Conservation (phyloP, 2,888 invertebrate species). For the Stenichneumon culpator region DNA sequence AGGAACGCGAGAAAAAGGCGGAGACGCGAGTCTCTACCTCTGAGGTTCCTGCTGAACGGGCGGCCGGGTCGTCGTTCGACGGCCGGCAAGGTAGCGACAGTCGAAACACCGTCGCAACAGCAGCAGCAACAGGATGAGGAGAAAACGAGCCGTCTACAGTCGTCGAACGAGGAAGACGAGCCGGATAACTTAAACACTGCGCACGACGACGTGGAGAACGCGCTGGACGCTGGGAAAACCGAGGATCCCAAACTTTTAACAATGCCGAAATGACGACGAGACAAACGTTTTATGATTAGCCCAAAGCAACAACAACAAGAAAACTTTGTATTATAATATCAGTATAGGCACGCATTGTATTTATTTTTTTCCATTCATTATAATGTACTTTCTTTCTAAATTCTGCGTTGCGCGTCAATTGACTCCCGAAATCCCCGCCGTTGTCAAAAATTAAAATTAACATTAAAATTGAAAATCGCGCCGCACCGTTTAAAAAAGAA, state of each 20-base stretch:
- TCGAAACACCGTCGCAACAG: conserved; percentile 57
- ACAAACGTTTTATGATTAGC: conserved; percentile 67
- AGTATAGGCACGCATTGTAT: conserved; percentile 82
- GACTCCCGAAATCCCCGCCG: conserved; percentile 17
- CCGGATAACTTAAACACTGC: conserved; percentile 73
- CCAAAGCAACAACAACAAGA: conserved; percentile 46
- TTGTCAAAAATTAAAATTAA: too few relatives aligned
- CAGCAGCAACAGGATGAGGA: conserved; percentile 66
- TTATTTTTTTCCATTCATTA: conserved; percentile 82
- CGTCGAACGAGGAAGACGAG: conserved; percentile 72
- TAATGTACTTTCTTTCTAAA: conserved; percentile 79
- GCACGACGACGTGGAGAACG: conserved; percentile 69
- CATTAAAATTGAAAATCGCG: not conserved
- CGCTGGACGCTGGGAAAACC: conserved; percentile 48
- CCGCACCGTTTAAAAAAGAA: not conserved
- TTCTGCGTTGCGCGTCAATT: conserved; percentile 69
- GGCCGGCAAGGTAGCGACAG: conserved; percentile 69
- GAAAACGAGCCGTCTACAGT: conserved; percentile 68
- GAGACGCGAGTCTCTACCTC: conserved; percentile 78
- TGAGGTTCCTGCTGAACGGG: conserved; percentile 82
- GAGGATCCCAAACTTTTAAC: conserved; percentile 27
- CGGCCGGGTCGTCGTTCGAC: conserved; percentile 80
- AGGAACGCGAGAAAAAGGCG: conserved; percentile 66
- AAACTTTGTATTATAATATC: conserved; percentile 82
- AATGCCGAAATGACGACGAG: conserved; percentile 44